phyloP scores from a whole-genome alignment of 2,113 vertebrate genomes.

The Cyanoramphus novaezelandiae region DNA sequence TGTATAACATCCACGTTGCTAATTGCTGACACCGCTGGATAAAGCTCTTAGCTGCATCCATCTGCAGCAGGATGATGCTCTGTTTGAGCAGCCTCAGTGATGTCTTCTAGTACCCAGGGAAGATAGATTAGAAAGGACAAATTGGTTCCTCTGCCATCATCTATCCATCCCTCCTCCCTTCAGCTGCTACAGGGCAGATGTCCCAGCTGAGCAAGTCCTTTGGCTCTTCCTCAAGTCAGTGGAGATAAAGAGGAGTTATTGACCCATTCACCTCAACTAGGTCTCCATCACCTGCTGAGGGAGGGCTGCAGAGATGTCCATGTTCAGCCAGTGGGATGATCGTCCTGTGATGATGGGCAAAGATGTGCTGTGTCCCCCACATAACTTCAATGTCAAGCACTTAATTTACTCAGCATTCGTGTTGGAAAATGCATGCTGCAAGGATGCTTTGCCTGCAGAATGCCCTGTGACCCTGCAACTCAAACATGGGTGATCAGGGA shows the following conservation, averaged over 20 bases:
- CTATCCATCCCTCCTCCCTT: background rate
- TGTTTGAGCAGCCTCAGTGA: background rate
- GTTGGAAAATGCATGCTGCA: background rate
- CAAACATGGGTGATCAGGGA: background rate
- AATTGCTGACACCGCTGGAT: background rate
- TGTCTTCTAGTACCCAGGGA: background rate
- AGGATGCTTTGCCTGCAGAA: background rate
- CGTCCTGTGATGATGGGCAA: rapidly evolving
- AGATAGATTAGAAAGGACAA: background rate
- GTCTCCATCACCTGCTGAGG: background rate
- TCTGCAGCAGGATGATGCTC: background rate
- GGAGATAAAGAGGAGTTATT: background rate
- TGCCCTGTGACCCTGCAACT: background rate
- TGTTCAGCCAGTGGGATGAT: rapidly evolving
- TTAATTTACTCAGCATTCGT: rapidly evolving
- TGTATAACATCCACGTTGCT: background rate
- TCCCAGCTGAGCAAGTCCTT: background rate
- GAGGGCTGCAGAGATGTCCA: background rate
- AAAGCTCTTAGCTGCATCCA: background rate
- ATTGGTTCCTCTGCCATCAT: background rate
- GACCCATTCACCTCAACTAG: background rate
- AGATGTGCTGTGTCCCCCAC: rapidly evolving
- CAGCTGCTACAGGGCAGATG: background rate
- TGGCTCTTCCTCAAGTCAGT: background rate
- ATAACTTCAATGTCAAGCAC: rapidly evolving